These are phyloP conservation scores for Megamerina dolium DNA, from an alignment of 2,888 invertebrate species.

Conservation along the genomic window DNA sequence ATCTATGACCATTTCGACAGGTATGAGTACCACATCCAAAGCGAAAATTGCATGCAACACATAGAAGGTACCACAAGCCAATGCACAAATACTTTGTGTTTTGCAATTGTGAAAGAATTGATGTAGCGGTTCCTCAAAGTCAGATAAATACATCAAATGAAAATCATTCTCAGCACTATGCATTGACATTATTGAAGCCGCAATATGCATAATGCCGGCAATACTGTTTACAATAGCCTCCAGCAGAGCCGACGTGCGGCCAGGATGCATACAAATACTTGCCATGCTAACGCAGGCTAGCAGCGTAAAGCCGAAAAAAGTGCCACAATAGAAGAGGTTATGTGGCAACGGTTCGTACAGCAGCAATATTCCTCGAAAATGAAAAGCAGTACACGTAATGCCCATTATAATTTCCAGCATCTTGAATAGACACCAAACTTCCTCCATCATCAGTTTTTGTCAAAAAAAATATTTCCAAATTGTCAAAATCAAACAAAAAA, in stretches of 20 bases:
- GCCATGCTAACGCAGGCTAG: constrained; percentile 26
- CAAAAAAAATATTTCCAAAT: no score
- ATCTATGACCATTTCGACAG: not conserved
- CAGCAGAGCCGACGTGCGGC: constrained; percentile 20
- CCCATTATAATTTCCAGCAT: constrained; percentile 24
- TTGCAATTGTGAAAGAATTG: constrained; percentile 27
- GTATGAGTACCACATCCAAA: constrained; percentile 22
- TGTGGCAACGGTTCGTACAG: constrained; percentile 29
- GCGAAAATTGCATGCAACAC: constrained; percentile 30
- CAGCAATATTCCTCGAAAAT: constrained; percentile 28
- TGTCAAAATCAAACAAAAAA: no score
- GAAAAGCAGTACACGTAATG: constrained; percentile 24
- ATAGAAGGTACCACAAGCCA: constrained; percentile 26
- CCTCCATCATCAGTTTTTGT: no score
- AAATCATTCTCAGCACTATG: constrained; percentile 28
- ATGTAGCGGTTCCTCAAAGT: constrained; percentile 28
- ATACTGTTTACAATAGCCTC: constrained; percentile 23
- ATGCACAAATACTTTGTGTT: constrained; percentile 28
- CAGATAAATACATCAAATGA: constrained; percentile 30
- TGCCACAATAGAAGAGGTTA: constrained; percentile 35
- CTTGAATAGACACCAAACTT: constrained; percentile 33
- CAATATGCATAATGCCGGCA: constrained; percentile 22
- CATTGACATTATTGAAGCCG: constrained; percentile 28
- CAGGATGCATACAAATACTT: constrained; percentile 17
- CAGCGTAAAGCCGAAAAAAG: constrained; percentile 29